Percentiles rank a stretch among this genome's conserved stretches.
Evolutionary conservation across 2,888 invertebrate species (phyloP).

Genomic region (Phania funesta): DNA sequence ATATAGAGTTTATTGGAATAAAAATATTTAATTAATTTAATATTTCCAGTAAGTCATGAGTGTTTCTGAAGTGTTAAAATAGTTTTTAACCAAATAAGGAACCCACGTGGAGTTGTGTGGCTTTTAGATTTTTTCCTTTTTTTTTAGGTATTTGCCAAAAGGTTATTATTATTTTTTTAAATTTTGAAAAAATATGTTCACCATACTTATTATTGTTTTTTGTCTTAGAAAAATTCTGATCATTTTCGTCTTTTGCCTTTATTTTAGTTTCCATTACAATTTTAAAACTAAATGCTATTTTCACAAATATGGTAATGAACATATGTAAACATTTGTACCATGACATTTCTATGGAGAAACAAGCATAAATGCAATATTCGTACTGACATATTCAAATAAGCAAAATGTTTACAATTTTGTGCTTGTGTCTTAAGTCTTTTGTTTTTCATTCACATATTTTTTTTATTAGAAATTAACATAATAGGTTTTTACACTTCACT

Average conservation of each 20-base stretch:
- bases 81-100: neutral
- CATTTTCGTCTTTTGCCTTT: constrained; percentile 10
- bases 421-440: constrained; percentile 59
- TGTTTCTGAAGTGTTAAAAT: neutral
- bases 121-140: neutral
- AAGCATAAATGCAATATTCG: neutral
- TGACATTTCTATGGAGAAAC: constrained; percentile 56
- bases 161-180: neutral
- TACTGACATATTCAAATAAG: neutral
- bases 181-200: constrained; percentile 9
- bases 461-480: constrained; percentile 12
- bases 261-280: neutral
- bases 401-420: neutral
- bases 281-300: constrained; percentile 19
- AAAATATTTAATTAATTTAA: neutral
- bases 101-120: neutral
- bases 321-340: constrained; percentile 62
- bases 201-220: constrained; percentile 33
- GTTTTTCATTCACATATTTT: neutral
- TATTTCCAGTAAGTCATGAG: neutral
- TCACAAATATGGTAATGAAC: constrained; percentile 59
- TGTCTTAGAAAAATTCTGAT: neutral
- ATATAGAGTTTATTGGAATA: neutral
- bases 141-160: neutral
- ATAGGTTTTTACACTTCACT: constrained; percentile 41